Base-by-base conservation (phyloP, 2,113 vertebrate species). In the Sinocyclocheilus rhinocerous region DNA sequence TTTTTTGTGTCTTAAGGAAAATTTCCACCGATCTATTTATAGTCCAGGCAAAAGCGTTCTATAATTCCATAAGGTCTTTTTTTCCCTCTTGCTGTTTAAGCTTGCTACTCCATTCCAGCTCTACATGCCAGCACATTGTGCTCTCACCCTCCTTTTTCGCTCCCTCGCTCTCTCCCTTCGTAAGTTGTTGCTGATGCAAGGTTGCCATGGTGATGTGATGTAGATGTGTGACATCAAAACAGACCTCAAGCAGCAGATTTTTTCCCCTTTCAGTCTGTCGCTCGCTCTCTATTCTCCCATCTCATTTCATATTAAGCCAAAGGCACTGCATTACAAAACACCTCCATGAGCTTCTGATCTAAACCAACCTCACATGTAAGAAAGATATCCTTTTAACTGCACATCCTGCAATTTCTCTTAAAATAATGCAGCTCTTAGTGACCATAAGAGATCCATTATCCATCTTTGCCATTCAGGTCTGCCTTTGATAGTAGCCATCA, bases 121-220 rank as follows among this genome's bases (percentile, higher is more conserved):
- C 70, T 87, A 80, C 78, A 88, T 90, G 76, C 76, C 80, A 86
- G 86, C 78, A 89, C 89, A 91, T 89, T 91, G 85, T 90, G 78
- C 77, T 89, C 86, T 81, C 83, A 83, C 75, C 85, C 85, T 78
- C 15, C 84, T 84, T 57, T 89, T 77, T 85, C 83, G 0, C 11
- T 48, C 45, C 11, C 45, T 48, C 45, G 3, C 45, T 88, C 72
- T 84, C 67, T 61, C 59, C 76, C 87, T 92, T 89, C 88, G 89
- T 91, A 89, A 91, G 89, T 93, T 94, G 94, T 92, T 95, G 92
- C 95, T 94, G 94, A 95, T 95, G 95, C 93, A 87, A 93, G 92
- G 94, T 95, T 94, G 92, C 94, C 88, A 94, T 95, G 94, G 94
- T 72, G 91, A 94, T 80, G 84, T 92, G 93, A 94, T 93, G 93